Percentiles rank a stretch among this genome's conserved stretches.
Conservation (phyloP, 2,888 invertebrate genomes). For the Belgica antarctica region DNA sequence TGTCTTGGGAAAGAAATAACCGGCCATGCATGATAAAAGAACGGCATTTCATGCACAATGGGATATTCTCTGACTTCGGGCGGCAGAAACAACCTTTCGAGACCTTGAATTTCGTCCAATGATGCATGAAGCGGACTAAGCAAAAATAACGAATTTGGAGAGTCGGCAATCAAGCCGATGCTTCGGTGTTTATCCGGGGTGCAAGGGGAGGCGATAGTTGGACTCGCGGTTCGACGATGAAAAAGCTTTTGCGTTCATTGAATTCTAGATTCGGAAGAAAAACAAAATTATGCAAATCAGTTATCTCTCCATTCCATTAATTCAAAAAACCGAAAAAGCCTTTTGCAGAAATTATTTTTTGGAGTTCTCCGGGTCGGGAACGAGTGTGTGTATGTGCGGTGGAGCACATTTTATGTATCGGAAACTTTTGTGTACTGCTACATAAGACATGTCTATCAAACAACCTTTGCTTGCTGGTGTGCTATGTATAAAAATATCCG, state of each 20-base stretch:
- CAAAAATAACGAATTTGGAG: not conserved
- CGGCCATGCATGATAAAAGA: constrained; percentile 38
- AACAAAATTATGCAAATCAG: constrained; percentile 44
- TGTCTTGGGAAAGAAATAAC: too few relatives aligned
- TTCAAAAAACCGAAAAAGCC: constrained; percentile 37
- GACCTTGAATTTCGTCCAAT: constrained; percentile 32
- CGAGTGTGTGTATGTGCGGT: constrained; percentile 28
- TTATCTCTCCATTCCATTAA: constrained; percentile 43
- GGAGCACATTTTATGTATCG: constrained; percentile 29
- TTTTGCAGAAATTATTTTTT: constrained; percentile 41
- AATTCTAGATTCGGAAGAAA: constrained; percentile 18
- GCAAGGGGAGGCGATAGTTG: not conserved
- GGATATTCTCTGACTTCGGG: constrained; percentile 30
- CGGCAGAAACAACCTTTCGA: constrained; percentile 27
- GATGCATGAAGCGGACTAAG: constrained; percentile 25
- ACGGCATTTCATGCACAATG: constrained; percentile 29
- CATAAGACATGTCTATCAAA: constrained; percentile 36
- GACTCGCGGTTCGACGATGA: too few relatives aligned
- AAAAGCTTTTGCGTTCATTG: not conserved
- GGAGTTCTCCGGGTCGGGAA: constrained; percentile 16
- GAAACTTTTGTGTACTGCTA: not conserved
- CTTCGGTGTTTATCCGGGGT: constrained; percentile 11
- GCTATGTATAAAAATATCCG: constrained; percentile 43
- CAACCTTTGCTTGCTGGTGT: constrained; percentile 22
- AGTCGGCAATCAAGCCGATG: constrained; percentile 26